Evolutionary conservation across 2,113 vertebrate species (phyloP), one percentile per base, ranked within the genome.

Genomic region (Phasianus colchicus): DNA sequence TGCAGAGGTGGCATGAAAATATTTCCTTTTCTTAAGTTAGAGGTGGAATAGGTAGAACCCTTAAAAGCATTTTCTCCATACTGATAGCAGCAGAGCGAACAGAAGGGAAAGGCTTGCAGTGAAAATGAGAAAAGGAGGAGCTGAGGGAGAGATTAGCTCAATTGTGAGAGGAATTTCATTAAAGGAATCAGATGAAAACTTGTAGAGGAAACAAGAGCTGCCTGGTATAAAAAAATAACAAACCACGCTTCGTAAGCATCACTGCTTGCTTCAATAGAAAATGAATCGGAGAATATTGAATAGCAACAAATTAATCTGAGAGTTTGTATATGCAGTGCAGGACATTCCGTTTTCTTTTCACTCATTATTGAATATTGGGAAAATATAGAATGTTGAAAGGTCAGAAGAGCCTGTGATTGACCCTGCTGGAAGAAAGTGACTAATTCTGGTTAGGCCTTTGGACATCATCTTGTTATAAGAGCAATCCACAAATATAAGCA

Each of bases 111-210:
- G 60, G 43, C 83, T 78, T 75, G 42, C 54, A n/a, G 42, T 13
- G 83, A 77, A 93, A 92, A 88, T 81, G 92, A 88, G 88, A 58
- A 86, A 43, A 70, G 71, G 80, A 60, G 72, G 61, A 85, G 24
- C 54, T 48, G 88, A 42, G 36, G 36, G 70, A 61, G 24, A 16
- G 66, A 87, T 90, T 83, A 95, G 73, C 34, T 79, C 89, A 64
- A 6, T 21, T 80, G 78, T 42, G 81, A 93, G 45, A 73, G 60
- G 70, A 42, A 85, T 89, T 93, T 67, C 30, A 10, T 86, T 69
- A 11, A 54, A 92, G 61, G 66, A 55, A 48, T 43, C 67, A 65
- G 61, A 71, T 36, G 66, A 89, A 88, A 92, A 58, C 16, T 36
- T 38, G 65, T 20, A 38, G 57, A 50, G 30, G 75, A 83, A 60